Evolutionary conservation across 2,113 vertebrate genomes (phyloP), one percentile per base, ranked within the genome.

Genomic region (Tringa solitaria): DNA sequence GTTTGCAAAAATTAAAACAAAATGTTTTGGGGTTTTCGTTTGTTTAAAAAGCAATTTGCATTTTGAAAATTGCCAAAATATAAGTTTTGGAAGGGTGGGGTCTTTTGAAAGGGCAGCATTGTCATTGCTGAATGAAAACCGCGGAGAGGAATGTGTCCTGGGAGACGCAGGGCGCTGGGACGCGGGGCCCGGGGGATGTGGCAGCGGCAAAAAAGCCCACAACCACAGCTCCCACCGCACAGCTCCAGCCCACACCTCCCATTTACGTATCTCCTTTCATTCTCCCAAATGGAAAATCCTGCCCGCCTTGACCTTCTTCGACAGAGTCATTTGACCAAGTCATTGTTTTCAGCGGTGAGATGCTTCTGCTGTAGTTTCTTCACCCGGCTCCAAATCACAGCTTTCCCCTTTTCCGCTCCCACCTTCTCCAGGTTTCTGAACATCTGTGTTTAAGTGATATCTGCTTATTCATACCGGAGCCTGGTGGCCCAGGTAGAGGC

Each of bases 71-170:
- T 87, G 93, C 87, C 91, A 85, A 96, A 96, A 96, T 97, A 95
- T 97, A 97, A 94, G 94, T 94, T 96, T 94, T 91, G 91, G 79
- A 91, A 97, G 96, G 95, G 96, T 96, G 93, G 94, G 81, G 87
- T 84, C 91, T 84, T 96, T 94, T 91, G 89, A 95, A 96, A 97
- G 81, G 80, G 93, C 91, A 95, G 89, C 87, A 97, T 96, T 97
- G 96, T 97, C 96, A 89, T 67, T 93, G 88, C 94, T 95, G 96
- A 96, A 95, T 96, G 92, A 95, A 96, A 97, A 94, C 83, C 65
- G 9, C 6, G 3, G 72, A 54, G 76, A 94, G 80, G 96, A 96
- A 96, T 96, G 91, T 0, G 16, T 93, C 89, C 83, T 80, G 86
- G 77, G 92, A 70, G 88, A 93, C 0, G 0, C 60, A 27, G 89